Evolutionary conservation across 2,797 vertebrate species (phyloP).

Genomic region (Esox lucius): DNA sequence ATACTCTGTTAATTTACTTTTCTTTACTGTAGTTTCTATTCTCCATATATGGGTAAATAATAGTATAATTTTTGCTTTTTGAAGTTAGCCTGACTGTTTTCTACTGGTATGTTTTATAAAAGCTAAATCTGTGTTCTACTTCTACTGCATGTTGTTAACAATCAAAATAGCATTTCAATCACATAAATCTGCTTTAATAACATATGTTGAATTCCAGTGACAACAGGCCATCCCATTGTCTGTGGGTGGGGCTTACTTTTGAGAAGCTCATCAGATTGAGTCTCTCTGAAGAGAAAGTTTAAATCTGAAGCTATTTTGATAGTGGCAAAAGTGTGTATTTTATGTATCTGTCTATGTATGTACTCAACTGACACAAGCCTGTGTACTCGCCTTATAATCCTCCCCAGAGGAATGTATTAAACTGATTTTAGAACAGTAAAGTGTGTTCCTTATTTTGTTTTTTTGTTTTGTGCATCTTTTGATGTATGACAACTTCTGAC

Average conservation of each 20-base stretch:
- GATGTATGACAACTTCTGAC: background rate
- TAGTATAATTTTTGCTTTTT: background rate
- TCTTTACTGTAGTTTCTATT: background rate
- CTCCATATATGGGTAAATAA: background rate
- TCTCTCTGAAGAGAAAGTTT: background rate
- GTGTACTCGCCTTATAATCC: constrained; percentile 50
- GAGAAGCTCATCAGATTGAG: background rate
- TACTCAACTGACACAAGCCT: constrained; percentile 20
- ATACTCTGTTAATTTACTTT: too few species aligned
- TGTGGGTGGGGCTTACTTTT: background rate
- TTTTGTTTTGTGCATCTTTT: background rate
- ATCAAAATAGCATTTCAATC: background rate
- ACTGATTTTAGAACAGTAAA: constrained; percentile 40
- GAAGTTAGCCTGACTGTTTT: constrained; percentile 8
- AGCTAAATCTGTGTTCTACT: constrained; percentile 7
- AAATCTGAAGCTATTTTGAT: constrained; percentile 5
- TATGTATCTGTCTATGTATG: background rate
- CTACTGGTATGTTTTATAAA: constrained; percentile 18
- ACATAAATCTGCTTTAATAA: background rate
- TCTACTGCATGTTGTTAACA: background rate
- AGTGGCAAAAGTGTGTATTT: constrained; percentile 5
- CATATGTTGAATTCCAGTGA: background rate
- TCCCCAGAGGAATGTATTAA: constrained; percentile 44
- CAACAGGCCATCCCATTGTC: background rate
- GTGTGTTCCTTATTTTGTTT: background rate